Base-by-base conservation (phyloP, 2,797 vertebrate species). In the Cyprinella venusta region DNA sequence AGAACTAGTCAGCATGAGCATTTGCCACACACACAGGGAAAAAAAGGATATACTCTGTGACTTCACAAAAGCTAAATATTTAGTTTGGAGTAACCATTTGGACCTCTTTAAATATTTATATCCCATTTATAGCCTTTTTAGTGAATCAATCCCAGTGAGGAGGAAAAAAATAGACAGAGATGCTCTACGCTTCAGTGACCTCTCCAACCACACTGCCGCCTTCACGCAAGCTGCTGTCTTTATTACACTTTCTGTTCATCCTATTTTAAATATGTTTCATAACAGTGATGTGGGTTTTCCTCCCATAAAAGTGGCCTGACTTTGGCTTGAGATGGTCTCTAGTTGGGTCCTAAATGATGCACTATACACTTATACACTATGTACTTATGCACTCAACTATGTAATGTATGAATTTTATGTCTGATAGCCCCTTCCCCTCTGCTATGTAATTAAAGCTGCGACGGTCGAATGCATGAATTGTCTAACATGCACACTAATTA, bases 91-190 rank as follows among this genome's bases (percentile, higher is more conserved):
- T 33, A 65, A 79, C 30, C 30, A 54, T 67, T 68, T 70, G 67
- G 69, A 88, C 71, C 76, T 85, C 71, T 85, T 86, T 81, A 83
- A 83, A 85, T 83, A 85, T 86, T 72, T 79, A 82, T 86, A 70
- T 81, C 15, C 68, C 77, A 83, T 85, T 86, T 88, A 83, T 74
- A 48, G 18, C 33, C 30, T 19, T 77, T 81, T 80, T 77, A 80
- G 80, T 81, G 63, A 78, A 83, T 84, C 70, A 83, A 79, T 83
- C 45, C 63, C 63, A 69, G 80, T 76, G 56, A 81, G 45, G 21
- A 64, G 6, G 56, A 56, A 24, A 45, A 50, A 68, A 63, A 72
- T 38, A 78, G 38, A 70, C 69, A 48, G 3, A 79, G 18, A 69
- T 9, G 54, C 24, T 40, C 19, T 56, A n/a, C 0, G 19, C 81